Percentiles rank a stretch among this genome's conserved stretches.
These are phyloP conservation scores for Drosophila guanche DNA, from an alignment of 1,140 invertebrate species.

Conservation along the genomic window DNA sequence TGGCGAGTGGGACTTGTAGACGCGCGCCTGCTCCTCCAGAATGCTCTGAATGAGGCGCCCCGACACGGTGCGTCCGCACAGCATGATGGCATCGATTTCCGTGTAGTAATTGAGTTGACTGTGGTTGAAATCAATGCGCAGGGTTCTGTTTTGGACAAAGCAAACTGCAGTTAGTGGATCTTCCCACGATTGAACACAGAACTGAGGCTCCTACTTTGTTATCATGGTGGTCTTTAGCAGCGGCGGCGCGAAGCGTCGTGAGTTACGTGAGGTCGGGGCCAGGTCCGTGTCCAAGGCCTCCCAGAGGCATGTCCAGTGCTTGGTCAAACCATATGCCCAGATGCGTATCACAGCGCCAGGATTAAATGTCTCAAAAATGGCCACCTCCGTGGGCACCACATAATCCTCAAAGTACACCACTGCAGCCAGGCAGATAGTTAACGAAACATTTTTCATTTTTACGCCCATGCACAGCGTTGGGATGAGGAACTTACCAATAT, in stretches of 20 bases:
- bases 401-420: conserved; percentile 89
- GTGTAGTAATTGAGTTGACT: conserved; percentile 92
- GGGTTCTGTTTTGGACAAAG: conserved; percentile 84
- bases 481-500: conserved; percentile 87
- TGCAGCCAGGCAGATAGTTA: conserved; percentile 80
- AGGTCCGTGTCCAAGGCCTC: conserved; percentile 85
- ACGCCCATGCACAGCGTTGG: too few relatives aligned
- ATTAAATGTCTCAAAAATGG: conserved; percentile 95
- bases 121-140: conserved; percentile 94
- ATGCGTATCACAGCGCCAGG: conserved; percentile 93
- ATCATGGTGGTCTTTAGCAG: conserved; percentile 85
- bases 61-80: conserved; percentile 85
- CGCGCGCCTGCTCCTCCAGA: conserved; percentile 32
- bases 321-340: conserved; percentile 87
- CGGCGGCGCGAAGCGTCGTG: conserved; percentile 90
- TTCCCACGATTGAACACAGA: background rate
- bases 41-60: conserved; percentile 40
- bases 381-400: conserved; percentile 90
- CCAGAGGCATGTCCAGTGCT: conserved; percentile 91
- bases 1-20: conserved; percentile 27
- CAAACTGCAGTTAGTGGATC: background rate
- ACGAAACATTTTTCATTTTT: too few relatives aligned
- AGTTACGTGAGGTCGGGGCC: conserved; percentile 83
- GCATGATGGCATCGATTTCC: conserved; percentile 92
- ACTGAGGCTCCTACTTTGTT: conserved; percentile 48